Percentiles rank a stretch among this genome's conserved stretches.
Conservation (phyloP, 2,888 invertebrate species). For the Cecidostiba fungosa region DNA sequence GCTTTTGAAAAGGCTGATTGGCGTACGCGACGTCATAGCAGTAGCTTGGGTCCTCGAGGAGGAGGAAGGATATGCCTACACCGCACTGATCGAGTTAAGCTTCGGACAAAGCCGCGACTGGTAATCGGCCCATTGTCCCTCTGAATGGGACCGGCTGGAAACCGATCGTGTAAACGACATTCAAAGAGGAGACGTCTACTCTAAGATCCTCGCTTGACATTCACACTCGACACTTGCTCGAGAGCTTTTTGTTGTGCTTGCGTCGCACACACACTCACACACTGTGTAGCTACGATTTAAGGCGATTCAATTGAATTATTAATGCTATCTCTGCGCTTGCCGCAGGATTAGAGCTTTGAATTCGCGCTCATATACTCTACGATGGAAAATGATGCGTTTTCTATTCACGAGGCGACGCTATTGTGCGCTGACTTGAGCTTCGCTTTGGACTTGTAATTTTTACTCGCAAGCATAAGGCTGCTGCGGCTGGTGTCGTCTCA, state of each 20-base stretch:
- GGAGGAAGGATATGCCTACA: slow-evolving; percentile 13
- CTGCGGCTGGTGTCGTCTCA: slow-evolving; percentile 35
- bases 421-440: no score
- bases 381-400: no score
- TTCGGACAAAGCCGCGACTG: slow-evolving; percentile 68
- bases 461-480: no score
- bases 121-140: slow-evolving; percentile 64
- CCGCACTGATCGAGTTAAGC: slow-evolving; percentile 71
- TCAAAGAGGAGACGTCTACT: neutral
- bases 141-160: slow-evolving; percentile 23
- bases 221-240: slow-evolving; percentile 25
- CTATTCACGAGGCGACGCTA: no score
- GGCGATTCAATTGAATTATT: slow-evolving; percentile 22
- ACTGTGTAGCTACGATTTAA: no score
- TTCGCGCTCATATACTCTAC: neutral
- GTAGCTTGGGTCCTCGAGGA: neutral
- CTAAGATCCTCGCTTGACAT: slow-evolving; percentile 36
- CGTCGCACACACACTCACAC: no score
- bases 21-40: neutral
- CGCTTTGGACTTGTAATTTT: neutral
- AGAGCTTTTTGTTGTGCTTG: slow-evolving; percentile 30
- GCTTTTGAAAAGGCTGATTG: slow-evolving; percentile 55
- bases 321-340: neutral
- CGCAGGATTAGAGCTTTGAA: neutral
- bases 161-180: slow-evolving; percentile 26